Evolutionary conservation across 2,888 invertebrate genomes (phyloP), one percentile per base, ranked within the genome.

Genomic region (Strigamia transsilvanica): DNA sequence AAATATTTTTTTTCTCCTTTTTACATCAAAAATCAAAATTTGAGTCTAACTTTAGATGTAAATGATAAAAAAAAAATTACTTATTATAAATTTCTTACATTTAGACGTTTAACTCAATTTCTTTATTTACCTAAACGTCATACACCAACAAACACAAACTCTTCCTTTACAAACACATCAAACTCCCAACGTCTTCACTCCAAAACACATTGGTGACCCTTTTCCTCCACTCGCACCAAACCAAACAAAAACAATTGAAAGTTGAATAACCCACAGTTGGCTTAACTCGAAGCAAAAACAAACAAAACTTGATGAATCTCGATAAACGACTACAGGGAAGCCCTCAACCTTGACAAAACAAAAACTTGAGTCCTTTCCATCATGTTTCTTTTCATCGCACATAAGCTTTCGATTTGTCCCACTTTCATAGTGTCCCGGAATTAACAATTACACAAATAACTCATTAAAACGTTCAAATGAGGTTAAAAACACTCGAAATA

Each of bases 331-430:
- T 18, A 10, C 4, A 61, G 61, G 61, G 18, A 18, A 15, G 61
- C 61, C 61, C 61, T 61, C 61, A 61, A 61, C 61, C 61, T 61
- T 61, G 61, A 61, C 61, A 9, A 61, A 61, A 61, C 61, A 61
- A 61, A 61, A 61, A 61, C 10, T 46, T 5, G 15, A 46, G 61
- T 61, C 61, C 61, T 61, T 61, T 61, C 46, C 13, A 46, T 61
- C 61, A 61, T 12, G 51, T 51, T 15, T 51, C 51, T 51, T 61
- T 61, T 61, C 61, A 61, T 18, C 18, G 13, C 46, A 15, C 9
- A 13, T 9, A 9, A 15, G 61, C 23, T 61, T 61, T 61, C 61
- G 61, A 61, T 61, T 61, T 61, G 61, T 61, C 61, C 61, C 23
- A 61, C 23, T 61, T 61, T 61, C 18, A 23, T 21, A 61, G 9